Base-by-base conservation (phyloP, 2,113 vertebrate species). In the Hystrix cristata region DNA sequence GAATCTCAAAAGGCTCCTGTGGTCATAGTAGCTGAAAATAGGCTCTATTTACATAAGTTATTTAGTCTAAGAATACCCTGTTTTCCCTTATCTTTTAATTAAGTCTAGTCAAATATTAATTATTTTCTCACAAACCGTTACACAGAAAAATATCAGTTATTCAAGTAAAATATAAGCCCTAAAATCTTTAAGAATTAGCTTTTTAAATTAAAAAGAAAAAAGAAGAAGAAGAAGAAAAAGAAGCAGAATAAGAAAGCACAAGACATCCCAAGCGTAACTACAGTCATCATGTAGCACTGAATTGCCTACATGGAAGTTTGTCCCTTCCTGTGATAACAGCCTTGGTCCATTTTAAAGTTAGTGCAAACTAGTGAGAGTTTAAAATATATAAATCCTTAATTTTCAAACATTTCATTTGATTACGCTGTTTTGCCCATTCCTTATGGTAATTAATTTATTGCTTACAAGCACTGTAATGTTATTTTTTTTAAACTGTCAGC, bases 31-130 rank as follows among this genome's bases (percentile, higher is more conserved):
- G 92, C 92, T 95, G 83, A 84, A 97, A 97, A 93, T 92, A 94
- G 65, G 23, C 60, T 90, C 71, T 95, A 91, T 93, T 57, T 97
- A 95, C 84, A 97, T 94, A 97, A 92, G 65, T 95, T 97, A 98
- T 93, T 87, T 87, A 87, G 85, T 90, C 87, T 97, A 97, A 84
- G 23, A 93, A 96, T 98, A 98, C 98, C 98, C 98, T 98, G 97
- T 98, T 96, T 97, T 74, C 79, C 93, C 83, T 97, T 94, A 95
- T 16, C 85, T 93, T 67, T 98, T 97, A 96, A 95, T 95, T 96
- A 97, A 95, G 95, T 97, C 84, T 96, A 92, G 92, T 95, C 92
- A 97, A 92, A 98, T 97, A 97, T 91, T 96, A 97, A 96, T 94
- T 94, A 46, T 91, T 38, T 86, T 95, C 88, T 97, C 67, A 96